Evolutionary conservation across 1,140 invertebrate species (phyloP), one percentile per base, ranked within the genome.

Genomic region (Vanessa tameamea): DNA sequence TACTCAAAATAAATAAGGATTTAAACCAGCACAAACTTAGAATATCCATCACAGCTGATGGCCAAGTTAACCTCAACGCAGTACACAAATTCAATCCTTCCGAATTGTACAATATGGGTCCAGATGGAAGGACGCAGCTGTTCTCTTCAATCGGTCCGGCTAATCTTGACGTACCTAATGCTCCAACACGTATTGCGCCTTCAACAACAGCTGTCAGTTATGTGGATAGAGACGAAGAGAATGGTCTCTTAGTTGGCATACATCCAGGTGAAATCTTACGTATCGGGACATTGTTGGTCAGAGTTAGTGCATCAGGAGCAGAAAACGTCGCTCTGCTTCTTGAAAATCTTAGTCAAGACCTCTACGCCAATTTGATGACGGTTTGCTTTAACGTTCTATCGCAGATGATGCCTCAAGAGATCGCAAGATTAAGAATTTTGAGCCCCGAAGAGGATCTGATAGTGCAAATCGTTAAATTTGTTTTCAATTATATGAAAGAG

Each of bases 1-100:
- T 91, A 1, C 72, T 92, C 1, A 81, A 77, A 69, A 92, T 93
- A 15, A 93, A 93, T 81, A 92, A 92, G 68, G 91, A 93, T 23
- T 37, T 93, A 9, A 93, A 93, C 69, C 76, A 87, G 47, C 84
- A 91, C 57, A 89, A 87, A 59, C 73, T 92, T 0, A 83, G 90
- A 12, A 91, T 92, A 72, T 92, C 91, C 0, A 90, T 93, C 87
- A 89, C 91, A 0, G 55, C 89, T 3, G 90, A 92, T 16, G 91
- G 91, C 0, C 76, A 87, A 51, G 90, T 93, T 3, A 89, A 93
- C 61, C 78, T 93, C 47, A 93, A 93, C 47, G 80, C 87, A 0
- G 87, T 90, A 16, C 85, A 93, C 64, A 90, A 85, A 20, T 90
- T 87, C 47, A 84, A 88, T 65, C 91, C 91, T 0, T 80, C 88